Evolutionary conservation across 1,140 invertebrate genomes (phyloP).

Genomic region (Calephelis nemesis): DNA sequence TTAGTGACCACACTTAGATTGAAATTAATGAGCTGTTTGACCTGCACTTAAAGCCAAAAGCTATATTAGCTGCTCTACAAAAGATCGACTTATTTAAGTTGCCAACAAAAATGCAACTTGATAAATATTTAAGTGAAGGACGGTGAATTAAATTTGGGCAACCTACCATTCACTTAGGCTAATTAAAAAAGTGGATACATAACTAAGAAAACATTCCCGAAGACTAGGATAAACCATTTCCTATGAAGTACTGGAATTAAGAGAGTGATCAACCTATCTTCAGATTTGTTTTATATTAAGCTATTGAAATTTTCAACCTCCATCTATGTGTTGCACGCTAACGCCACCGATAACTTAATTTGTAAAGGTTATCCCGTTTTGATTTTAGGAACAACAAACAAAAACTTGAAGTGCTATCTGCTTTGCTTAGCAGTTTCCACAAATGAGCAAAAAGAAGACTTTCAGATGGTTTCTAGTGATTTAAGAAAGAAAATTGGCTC

Average conservation of each 20-base stretch:
- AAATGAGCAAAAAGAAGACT: slow-evolving; percentile 1
- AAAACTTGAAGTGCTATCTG: background rate
- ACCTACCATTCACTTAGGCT: background rate
- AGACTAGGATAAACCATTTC: background rate
- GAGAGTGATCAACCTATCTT: background rate
- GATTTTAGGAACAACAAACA: background rate
- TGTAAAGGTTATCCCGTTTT: background rate
- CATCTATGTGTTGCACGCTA: background rate
- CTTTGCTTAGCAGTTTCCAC: slow-evolving; percentile 1
- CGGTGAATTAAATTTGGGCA: background rate
- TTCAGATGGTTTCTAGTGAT: background rate
- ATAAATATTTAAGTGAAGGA: too few relatives aligned
- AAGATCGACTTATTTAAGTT: background rate
- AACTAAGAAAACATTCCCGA: background rate
- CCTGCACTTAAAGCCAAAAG: background rate
- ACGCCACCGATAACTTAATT: background rate
- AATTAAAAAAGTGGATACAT: slow-evolving; percentile 5
- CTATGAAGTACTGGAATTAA: background rate
- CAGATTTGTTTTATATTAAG: background rate
- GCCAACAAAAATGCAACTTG: background rate
- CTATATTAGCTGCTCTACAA: slow-evolving; percentile 1
- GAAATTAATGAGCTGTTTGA: background rate
- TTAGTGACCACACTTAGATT: background rate
- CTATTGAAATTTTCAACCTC: background rate
- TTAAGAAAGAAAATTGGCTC: background rate